A percentile compares a stretch with the other conserved stretches of the same genome.
phyloP scores from a whole-genome alignment of 1,140 invertebrate genomes.

The Cherax quadricarinatus region DNA sequence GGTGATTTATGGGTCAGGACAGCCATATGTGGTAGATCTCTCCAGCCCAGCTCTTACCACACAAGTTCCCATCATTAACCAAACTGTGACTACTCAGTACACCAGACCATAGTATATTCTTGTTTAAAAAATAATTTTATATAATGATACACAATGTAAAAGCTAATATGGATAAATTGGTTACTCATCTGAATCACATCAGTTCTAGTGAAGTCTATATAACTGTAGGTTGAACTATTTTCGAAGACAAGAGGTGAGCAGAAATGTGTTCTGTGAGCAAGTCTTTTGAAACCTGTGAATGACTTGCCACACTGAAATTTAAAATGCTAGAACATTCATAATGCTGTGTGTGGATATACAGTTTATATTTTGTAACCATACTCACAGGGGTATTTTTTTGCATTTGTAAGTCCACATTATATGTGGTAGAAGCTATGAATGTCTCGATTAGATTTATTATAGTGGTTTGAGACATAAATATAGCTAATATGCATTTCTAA shows the following conservation, averaged over 20 bases:
- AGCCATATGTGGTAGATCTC: slow-evolving; percentile 62
- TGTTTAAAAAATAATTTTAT: background rate
- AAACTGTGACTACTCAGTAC: slow-evolving; percentile 32
- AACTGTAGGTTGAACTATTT: background rate
- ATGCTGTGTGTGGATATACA: background rate
- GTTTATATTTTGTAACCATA: background rate
- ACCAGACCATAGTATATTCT: slow-evolving; percentile 42
- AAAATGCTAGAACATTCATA: background rate
- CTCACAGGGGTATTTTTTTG: background rate
- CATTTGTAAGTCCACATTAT: slow-evolving; percentile 11
- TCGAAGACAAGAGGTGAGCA: background rate
- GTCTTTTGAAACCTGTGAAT: background rate
- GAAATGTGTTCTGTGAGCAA: background rate
- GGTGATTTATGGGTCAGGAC: slow-evolving; percentile 43
- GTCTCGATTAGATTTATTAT: background rate
- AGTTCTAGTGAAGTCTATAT: background rate
- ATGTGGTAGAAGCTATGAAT: slow-evolving; percentile 7
- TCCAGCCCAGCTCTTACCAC: slow-evolving; percentile 56
- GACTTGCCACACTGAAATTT: background rate
- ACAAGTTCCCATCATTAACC: slow-evolving; percentile 30
- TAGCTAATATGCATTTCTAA: background rate
- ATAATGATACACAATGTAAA: background rate
- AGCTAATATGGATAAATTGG: background rate
- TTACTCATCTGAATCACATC: background rate
- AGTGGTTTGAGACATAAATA: background rate